phyloP scores from a whole-genome alignment of 2,888 invertebrate genomes.

The Tyria jacobaeae region DNA sequence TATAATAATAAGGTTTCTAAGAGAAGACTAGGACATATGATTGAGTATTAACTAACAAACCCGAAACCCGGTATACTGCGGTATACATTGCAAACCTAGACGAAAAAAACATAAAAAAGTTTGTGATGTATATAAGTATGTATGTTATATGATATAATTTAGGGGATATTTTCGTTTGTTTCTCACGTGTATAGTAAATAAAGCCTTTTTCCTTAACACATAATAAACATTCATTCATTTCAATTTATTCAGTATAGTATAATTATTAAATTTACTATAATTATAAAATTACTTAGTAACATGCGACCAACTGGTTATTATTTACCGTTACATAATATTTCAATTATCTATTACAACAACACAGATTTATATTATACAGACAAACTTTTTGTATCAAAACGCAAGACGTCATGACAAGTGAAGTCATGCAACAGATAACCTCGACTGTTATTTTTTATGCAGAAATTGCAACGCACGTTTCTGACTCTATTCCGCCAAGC shows the following conservation, averaged over 20 bases:
- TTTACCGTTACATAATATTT: conserved; percentile 15
- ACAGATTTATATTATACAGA: conserved; percentile 17
- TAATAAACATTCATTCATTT: neutral
- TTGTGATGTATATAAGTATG: too few species aligned
- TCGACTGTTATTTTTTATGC: conserved; percentile 15
- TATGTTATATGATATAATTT: too few species aligned
- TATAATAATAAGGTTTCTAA: too few species aligned
- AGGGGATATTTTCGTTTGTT: too few species aligned
- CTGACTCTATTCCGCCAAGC: conserved; percentile 26
- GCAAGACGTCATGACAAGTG: conserved; percentile 34
- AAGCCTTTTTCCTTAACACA: too few species aligned
- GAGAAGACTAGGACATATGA: too few species aligned
- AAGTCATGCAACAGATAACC: conserved; percentile 39
- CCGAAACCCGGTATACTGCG: too few species aligned
- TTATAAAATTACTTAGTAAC: neutral
- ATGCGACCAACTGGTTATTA: neutral
- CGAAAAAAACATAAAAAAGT: too few species aligned
- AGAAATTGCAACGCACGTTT: conserved; percentile 40
- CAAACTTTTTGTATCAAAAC: conserved; percentile 32
- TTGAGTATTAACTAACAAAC: too few species aligned
- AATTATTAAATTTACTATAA: neutral
- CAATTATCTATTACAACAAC: conserved; percentile 18
- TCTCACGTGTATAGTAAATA: too few species aligned
- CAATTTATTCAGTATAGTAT: neutral
- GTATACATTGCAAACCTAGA: too few species aligned